phyloP scores from a whole-genome alignment of 2,888 invertebrate species.

The Morinoia aosen region DNA sequence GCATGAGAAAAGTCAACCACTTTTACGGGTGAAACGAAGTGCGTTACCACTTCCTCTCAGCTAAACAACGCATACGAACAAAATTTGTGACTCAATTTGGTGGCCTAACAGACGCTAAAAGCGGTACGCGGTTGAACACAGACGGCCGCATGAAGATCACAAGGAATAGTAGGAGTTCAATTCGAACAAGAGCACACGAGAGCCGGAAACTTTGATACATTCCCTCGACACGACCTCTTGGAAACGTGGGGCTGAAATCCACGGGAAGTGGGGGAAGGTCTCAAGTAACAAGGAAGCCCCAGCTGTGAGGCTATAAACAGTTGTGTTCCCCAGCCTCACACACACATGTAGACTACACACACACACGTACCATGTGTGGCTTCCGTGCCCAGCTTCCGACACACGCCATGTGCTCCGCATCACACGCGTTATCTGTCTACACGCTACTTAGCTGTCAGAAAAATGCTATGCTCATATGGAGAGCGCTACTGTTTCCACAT shows the following conservation, averaged over 20 bases:
- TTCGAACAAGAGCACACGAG: too few relatives aligned
- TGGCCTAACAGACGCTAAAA: too few relatives aligned
- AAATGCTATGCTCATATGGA: background rate
- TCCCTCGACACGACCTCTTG: background rate
- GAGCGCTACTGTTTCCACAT: background rate
- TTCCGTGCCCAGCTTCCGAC: background rate
- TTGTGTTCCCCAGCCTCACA: constrained; percentile 6
- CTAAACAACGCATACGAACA: too few relatives aligned
- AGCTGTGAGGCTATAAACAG: constrained; percentile 4
- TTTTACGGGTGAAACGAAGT: too few relatives aligned
- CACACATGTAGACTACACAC: background rate
- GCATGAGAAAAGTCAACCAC: too few relatives aligned
- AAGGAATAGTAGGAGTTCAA: too few relatives aligned
- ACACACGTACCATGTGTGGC: background rate
- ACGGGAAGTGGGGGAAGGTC: constrained; percentile 2
- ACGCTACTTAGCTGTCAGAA: background rate
- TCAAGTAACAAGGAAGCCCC: background rate
- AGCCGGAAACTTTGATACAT: background rate
- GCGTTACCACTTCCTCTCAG: too few relatives aligned
- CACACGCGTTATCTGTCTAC: background rate
- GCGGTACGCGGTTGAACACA: too few relatives aligned
- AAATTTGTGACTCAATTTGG: too few relatives aligned
- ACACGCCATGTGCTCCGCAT: constrained; percentile 3
- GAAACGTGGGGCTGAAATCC: background rate
- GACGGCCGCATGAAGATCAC: too few relatives aligned